Percentiles rank a stretch among this genome's conserved stretches.
Conservation (phyloP, 2,797 vertebrate species). For the Poliocrania exsul region DNA sequence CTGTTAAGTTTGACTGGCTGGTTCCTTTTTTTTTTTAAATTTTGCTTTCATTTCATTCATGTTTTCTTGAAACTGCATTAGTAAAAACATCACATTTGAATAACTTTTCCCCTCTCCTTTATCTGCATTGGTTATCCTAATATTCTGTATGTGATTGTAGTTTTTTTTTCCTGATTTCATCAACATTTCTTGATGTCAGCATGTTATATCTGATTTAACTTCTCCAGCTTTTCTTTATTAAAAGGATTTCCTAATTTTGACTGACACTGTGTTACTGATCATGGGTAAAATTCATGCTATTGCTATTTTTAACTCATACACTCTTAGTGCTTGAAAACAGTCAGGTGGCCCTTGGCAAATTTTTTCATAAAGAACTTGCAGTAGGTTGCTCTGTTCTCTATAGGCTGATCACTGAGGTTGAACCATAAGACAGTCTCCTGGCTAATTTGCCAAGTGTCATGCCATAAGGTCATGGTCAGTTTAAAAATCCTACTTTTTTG, state of each 20-base stretch:
- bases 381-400: background rate
- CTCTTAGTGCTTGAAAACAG: background rate
- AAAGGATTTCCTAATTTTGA: background rate
- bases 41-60: background rate
- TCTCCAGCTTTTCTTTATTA: background rate
- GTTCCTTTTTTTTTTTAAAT: background rate
- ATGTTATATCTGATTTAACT: background rate
- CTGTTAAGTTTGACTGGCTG: background rate
- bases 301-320: background rate
- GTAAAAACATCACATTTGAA: background rate
- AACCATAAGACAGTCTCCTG: background rate
- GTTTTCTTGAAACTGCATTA: background rate
- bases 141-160: background rate
- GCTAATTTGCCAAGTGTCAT: background rate
- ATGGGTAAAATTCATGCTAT: background rate
- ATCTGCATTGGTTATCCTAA: background rate
- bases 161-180: background rate
- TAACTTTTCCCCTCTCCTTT: background rate
- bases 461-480: background rate
- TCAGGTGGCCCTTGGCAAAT: background rate
- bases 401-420: background rate
- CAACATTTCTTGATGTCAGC: background rate
- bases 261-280: background rate
- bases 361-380: background rate
- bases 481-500: background rate